Evolutionary conservation across 2,797 vertebrate genomes (phyloP).

Genomic region (Adrianichthys oophorus): DNA sequence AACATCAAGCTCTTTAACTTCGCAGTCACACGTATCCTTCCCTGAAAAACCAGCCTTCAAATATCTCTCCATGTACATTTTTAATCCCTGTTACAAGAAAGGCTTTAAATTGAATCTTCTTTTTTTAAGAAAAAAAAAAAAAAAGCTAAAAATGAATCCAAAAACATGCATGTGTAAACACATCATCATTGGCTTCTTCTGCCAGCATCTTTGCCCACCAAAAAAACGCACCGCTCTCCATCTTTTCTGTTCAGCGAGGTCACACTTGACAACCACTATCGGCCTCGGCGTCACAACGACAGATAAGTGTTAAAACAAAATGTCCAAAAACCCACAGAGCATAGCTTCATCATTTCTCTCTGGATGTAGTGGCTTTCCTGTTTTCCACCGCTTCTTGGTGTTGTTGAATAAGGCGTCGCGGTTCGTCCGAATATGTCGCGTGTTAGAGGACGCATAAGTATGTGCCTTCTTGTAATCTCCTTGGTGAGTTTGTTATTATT

Average conservation of each 20-base stretch:
- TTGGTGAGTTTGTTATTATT: constrained; percentile 86
- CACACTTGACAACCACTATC: constrained; percentile 33
- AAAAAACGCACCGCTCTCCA: constrained; percentile 44
- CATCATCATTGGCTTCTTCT: constrained; percentile 43
- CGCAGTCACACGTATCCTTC: constrained; percentile 41
- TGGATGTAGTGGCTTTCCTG: constrained; percentile 81
- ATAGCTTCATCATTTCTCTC: constrained; percentile 69
- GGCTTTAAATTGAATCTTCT: constrained; percentile 58
- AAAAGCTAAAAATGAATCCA: constrained; percentile 10
- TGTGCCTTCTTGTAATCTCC: constrained; percentile 87
- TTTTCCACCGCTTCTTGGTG: constrained; percentile 81
- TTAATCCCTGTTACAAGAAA: constrained; percentile 25
- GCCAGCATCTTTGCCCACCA: constrained; percentile 42
- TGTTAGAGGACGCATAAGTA: constrained; percentile 88
- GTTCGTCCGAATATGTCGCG: constrained; percentile 82
- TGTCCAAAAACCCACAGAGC: constrained; percentile 62
- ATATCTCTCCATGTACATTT: background rate
- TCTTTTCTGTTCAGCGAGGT: constrained; percentile 39
- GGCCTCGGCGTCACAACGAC: constrained; percentile 35
- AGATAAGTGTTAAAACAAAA: constrained; percentile 54
- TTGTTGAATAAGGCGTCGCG: constrained; percentile 80
- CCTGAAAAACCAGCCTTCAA: constrained; percentile 21
- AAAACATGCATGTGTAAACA: constrained; percentile 33
- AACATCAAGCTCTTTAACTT: constrained; percentile 37
- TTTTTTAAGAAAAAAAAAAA: constrained; percentile 4